Evolutionary conservation across 2,797 vertebrate genomes (phyloP).

Genomic region (Darevskia mixta): DNA sequence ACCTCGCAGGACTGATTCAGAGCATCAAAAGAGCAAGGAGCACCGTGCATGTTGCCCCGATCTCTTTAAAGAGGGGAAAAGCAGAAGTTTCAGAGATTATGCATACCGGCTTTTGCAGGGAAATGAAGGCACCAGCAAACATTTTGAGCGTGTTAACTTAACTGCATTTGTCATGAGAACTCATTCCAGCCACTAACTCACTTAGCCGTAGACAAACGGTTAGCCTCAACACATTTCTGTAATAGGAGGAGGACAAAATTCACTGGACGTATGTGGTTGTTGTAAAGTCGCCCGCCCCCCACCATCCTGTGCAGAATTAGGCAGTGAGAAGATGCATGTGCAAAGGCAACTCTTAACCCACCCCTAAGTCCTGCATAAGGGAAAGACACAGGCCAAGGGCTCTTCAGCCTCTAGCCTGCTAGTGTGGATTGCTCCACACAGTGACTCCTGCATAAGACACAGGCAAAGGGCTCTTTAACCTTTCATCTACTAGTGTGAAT

Average conservation of each 20-base stretch:
- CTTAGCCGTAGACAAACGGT: neutral
- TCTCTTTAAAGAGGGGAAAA: neutral
- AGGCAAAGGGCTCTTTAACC: neutral
- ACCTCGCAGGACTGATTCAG: neutral
- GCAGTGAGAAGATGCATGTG: too few species aligned
- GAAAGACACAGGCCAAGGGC: too few species aligned
- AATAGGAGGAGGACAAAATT: neutral
- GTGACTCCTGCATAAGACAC: neutral
- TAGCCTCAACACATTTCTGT: neutral
- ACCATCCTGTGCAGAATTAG: too few species aligned
- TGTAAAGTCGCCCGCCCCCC: too few species aligned
- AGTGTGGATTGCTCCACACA: neutral
- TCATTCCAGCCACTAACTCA: neutral
- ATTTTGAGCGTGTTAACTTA: neutral
- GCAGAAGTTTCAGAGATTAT: neutral
- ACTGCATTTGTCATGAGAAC: neutral
- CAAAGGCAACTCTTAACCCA: too few species aligned
- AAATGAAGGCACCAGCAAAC: too few species aligned
- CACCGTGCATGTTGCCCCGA: neutral
- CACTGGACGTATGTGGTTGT: too few species aligned
- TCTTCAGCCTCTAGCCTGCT: neutral
- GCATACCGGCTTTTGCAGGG: neutral
- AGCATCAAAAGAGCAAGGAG: neutral
- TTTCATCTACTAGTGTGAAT: neutral
- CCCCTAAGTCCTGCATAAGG: neutral